A percentile compares a stretch with the other conserved stretches of the same genome.
phyloP scores from a whole-genome alignment of 2,888 invertebrate genomes.

The Amphipyra berbera region DNA sequence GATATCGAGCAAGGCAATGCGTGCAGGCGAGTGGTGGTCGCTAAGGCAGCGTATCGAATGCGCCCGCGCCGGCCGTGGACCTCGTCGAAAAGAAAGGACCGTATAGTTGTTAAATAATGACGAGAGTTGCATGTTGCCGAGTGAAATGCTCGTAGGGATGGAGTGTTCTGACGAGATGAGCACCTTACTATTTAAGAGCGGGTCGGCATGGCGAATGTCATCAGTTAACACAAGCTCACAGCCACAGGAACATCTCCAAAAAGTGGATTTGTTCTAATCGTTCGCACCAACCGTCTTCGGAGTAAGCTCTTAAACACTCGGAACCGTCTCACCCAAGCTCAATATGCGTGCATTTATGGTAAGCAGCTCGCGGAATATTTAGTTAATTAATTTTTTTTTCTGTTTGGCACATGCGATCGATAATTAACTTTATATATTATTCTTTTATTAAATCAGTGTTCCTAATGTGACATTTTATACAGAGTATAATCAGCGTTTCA shows the following conservation, averaged over 20 bases:
- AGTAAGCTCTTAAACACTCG: conserved; percentile 69
- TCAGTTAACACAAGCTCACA: conserved; percentile 86
- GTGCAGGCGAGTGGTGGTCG: conserved; percentile 74
- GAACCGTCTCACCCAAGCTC: conserved; percentile 71
- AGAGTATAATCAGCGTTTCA: conserved; percentile 59
- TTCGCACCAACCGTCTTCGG: conserved; percentile 59
- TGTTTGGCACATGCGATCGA: conserved; percentile 80
- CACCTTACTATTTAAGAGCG: conserved; percentile 89
- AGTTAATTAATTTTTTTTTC: conserved; percentile 53
- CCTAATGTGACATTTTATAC: conserved; percentile 49
- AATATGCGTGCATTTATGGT: conserved; percentile 88
- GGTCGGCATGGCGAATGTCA: conserved; percentile 86
- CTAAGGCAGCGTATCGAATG: conserved; percentile 85
- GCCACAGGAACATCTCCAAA: conserved; percentile 84
- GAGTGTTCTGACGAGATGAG: conserved; percentile 88
- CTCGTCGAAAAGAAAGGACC: conserved; percentile 88
- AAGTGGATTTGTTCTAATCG: conserved; percentile 72
- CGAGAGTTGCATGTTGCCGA: conserved; percentile 85
- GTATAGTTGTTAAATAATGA: conserved; percentile 87
- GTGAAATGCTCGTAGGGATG: conserved; percentile 89
- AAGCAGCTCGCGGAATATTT: conserved; percentile 76
- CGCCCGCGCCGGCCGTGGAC: conserved; percentile 69
- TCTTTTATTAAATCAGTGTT: conserved; percentile 48
- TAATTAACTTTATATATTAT: conserved; percentile 34
- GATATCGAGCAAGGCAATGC: conserved; percentile 48